Evolutionary conservation across 1,140 invertebrate species (phyloP).

Genomic region (Apis florea): DNA sequence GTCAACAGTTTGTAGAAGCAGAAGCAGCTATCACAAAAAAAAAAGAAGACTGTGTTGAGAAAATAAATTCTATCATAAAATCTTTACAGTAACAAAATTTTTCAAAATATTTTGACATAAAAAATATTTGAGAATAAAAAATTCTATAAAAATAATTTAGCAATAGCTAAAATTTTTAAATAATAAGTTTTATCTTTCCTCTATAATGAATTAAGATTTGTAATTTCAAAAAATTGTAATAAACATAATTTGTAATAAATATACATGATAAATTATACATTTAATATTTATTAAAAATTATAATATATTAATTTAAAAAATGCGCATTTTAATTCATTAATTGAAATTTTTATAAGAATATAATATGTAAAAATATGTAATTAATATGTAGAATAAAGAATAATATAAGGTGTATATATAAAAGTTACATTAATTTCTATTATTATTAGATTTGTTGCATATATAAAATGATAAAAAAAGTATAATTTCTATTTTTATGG

Average conservation of each 20-base stretch:
- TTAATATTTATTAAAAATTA: not conserved
- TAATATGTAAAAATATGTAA: not conserved
- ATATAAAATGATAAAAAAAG: not conserved
- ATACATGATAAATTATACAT: conserved; percentile 10
- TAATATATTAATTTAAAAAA: not conserved
- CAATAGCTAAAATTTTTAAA: conserved; percentile 28
- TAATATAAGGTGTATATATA: not conserved
- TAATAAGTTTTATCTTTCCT: conserved; percentile 33
- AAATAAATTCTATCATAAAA: conserved; percentile 84
- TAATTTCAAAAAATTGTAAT: conserved; percentile 46
- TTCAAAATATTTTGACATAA: conserved; percentile 7
- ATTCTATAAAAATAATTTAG: conserved; percentile 25
- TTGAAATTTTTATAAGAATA: not conserved
- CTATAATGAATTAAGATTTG: conserved; percentile 52
- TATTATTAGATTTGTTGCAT: not conserved
- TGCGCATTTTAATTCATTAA: not conserved
- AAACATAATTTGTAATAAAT: conserved; percentile 19
- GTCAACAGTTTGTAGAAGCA: conserved; percentile 84
- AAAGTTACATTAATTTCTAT: not conserved
- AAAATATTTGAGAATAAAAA: conserved; percentile 2
- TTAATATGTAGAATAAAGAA: not conserved
- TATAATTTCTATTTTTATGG: conserved; percentile 25
- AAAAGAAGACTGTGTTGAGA: conserved; percentile 85
- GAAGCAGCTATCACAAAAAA: conserved; percentile 83
- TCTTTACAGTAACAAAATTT: conserved; percentile 74